Conservation (phyloP, 2,888 invertebrate genomes). For the Idaea biselata region DNA sequence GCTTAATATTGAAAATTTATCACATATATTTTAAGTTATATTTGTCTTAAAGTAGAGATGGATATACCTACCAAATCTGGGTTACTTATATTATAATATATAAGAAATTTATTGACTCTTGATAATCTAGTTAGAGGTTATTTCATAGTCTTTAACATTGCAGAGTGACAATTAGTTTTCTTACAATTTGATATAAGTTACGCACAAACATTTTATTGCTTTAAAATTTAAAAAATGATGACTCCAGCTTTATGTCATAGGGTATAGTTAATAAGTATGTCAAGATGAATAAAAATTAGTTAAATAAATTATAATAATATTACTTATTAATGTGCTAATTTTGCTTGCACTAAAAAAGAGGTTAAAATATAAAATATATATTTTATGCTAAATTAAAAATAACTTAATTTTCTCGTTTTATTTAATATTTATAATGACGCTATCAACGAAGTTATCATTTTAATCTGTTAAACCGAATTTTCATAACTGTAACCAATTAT, state of each 20-base stretch:
- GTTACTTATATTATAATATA: not conserved
- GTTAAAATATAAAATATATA: slow-evolving; percentile 22
- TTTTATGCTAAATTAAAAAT: slow-evolving; percentile 28
- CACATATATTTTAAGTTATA: not conserved
- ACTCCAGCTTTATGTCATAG: not conserved
- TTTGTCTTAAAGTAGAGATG: not conserved
- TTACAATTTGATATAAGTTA: not conserved
- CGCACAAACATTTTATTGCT: not conserved
- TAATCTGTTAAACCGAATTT: slow-evolving; percentile 56
- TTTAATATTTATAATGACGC: slow-evolving; percentile 29
- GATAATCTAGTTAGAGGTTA: not conserved
- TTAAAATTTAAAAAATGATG: not conserved
- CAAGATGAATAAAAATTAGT: not conserved
- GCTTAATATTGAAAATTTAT: not conserved
- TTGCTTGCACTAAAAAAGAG: slow-evolving; percentile 6
- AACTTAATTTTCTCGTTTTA: not conserved
- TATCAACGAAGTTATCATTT: slow-evolving; percentile 38
- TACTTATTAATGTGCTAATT: not conserved
- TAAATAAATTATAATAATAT: not conserved
- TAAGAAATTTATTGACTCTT: not conserved
- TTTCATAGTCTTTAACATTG: not conserved
- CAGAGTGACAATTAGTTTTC: not conserved
- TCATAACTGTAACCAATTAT: slow-evolving; percentile 58
- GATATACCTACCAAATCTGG: not conserved
- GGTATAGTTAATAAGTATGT: not conserved